These are phyloP conservation scores for Sarcoramphus papa DNA, from an alignment of 2,797 vertebrate genomes.

Conservation along the genomic window DNA sequence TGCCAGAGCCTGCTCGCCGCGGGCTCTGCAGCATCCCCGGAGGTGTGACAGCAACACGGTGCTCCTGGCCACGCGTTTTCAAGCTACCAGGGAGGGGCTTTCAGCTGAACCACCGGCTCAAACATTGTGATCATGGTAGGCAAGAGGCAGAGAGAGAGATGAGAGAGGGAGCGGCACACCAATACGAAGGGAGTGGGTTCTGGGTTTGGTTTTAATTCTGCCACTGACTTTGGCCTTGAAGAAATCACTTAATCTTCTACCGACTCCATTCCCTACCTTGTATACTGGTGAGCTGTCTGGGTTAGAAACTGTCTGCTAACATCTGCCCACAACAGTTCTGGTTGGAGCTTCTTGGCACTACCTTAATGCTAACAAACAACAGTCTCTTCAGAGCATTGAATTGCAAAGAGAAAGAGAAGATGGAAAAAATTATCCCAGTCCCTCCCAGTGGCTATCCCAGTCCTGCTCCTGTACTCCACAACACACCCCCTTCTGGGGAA, in stretches of 20 bases:
- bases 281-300: neutral
- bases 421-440: neutral
- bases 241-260: neutral
- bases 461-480: neutral
- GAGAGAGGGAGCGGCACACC: neutral
- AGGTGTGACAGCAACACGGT: accelerated
- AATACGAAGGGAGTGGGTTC: neutral
- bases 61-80: neutral
- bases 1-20: neutral
- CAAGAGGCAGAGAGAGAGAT: neutral
- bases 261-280: accelerated
- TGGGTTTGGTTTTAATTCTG: neutral
- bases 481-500: neutral
- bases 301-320: neutral
- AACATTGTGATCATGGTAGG: accelerated
- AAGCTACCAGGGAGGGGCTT: neutral
- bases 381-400: neutral
- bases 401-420: neutral
- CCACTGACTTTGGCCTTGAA: neutral
- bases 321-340: neutral
- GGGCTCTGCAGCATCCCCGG: neutral
- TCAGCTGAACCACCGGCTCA: neutral
- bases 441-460: neutral
- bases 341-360: neutral
- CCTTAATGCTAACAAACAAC: neutral